phyloP scores from a whole-genome alignment of 2,888 invertebrate species.

The Sinodicranocentrus sp. region DNA sequence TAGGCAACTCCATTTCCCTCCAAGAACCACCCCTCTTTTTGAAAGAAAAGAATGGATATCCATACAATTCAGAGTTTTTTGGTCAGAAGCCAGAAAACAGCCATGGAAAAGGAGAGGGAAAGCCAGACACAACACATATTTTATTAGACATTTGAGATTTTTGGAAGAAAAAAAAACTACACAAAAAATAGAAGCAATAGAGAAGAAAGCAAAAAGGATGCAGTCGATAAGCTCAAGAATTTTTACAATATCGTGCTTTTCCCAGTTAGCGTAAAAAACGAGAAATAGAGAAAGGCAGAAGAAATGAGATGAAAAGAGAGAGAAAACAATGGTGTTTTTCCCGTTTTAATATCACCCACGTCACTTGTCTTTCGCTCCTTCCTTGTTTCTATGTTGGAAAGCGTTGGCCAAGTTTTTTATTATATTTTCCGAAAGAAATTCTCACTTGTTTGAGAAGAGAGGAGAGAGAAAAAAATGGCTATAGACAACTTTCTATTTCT shows the following conservation, averaged over 20 bases:
- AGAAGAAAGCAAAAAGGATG: not conserved
- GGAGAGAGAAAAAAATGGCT: not conserved
- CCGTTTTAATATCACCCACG: slow-evolving; percentile 41
- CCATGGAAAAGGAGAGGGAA: not conserved
- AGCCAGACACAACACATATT: slow-evolving; percentile 40
- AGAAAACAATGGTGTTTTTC: slow-evolving; percentile 51
- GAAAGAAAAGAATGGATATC: too few species aligned
- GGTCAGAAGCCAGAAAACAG: slow-evolving; percentile 8
- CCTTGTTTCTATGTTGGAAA: too few species aligned
- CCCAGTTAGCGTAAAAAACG: slow-evolving; percentile 1
- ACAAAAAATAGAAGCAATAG: not conserved
- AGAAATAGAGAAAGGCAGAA: not conserved
- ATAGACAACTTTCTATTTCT: not conserved
- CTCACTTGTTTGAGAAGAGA: not conserved
- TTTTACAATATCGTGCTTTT: slow-evolving; percentile 8
- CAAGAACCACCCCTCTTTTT: too few species aligned
- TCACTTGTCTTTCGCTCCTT: slow-evolving; percentile 51
- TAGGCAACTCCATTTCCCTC: too few species aligned
- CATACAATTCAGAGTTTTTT: too few species aligned
- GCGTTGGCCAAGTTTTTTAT: too few species aligned
- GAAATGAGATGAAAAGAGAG: slow-evolving; percentile 28
- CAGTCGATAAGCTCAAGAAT: slow-evolving; percentile 5
- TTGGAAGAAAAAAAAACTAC: slow-evolving; percentile 12
- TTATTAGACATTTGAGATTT: slow-evolving; percentile 68
- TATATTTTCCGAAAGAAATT: too few species aligned